Evolutionary conservation across 2,888 invertebrate species (phyloP).

Genomic region (Atrina japonica): DNA sequence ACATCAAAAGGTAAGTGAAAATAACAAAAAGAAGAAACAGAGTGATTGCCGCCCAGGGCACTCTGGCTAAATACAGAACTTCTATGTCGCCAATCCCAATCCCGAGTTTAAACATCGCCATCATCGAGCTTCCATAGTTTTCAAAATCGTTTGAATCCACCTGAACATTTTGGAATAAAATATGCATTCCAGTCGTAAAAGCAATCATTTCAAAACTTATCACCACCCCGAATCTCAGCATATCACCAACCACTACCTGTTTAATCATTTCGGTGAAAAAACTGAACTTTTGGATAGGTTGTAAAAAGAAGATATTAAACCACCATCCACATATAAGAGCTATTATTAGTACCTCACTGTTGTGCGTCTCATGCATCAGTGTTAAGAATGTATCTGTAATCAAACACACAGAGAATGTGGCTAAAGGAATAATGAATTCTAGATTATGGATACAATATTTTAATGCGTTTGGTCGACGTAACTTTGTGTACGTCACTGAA

Average conservation of each 20-base stretch:
- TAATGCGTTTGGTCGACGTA: constrained; percentile 15
- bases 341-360: constrained; percentile 51
- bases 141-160: constrained; percentile 47
- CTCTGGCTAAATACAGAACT: constrained; percentile 52
- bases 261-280: constrained; percentile 71
- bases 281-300: constrained; percentile 63
- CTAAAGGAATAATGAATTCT: constrained; percentile 52
- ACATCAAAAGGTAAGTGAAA: constrained; percentile 65
- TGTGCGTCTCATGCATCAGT: constrained; percentile 44
- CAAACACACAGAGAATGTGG: constrained; percentile 54
- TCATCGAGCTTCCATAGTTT: constrained; percentile 53
- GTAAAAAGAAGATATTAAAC: constrained; percentile 66
- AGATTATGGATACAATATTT: constrained; percentile 46
- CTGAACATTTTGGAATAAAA: constrained; percentile 55
- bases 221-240: constrained; percentile 60
- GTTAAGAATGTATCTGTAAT: constrained; percentile 50
- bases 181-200: constrained; percentile 66
- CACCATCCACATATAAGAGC: constrained; percentile 67
- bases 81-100: constrained; percentile 65
- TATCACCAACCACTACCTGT: constrained; percentile 63
- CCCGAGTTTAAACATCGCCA: constrained; percentile 68
- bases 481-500: constrained; percentile 29
- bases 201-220: constrained; percentile 61
- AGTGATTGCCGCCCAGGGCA: constrained; percentile 61
- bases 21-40: constrained; percentile 63